Evolutionary conservation across 2,888 invertebrate species (phyloP).

Genomic region (Sesamia inferens): DNA sequence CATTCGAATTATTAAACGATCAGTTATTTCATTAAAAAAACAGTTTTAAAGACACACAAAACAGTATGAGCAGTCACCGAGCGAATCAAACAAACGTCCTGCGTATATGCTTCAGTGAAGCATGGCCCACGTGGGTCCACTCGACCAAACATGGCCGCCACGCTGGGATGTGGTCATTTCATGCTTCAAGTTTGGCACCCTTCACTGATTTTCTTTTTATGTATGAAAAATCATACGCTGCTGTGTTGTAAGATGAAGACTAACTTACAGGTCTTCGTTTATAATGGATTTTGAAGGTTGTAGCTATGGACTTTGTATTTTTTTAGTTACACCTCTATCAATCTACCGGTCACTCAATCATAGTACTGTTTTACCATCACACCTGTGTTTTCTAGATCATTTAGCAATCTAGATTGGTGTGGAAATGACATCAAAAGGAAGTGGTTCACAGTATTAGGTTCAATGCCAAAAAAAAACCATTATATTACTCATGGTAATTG

Average conservation of each 20-base stretch:
- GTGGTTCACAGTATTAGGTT: not conserved
- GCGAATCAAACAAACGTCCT: constrained; percentile 70
- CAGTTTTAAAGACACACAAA: constrained; percentile 40
- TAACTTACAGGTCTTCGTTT: not conserved
- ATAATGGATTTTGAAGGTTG: not conserved
- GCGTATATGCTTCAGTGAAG: constrained; percentile 74
- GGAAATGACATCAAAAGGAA: constrained; percentile 18
- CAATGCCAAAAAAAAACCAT: too few species aligned
- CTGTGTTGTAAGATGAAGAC: not conserved
- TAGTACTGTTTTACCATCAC: not conserved
- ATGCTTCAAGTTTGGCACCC: constrained; percentile 53
- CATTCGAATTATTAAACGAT: not conserved
- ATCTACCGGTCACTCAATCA: not conserved
- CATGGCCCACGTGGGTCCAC: constrained; percentile 74
- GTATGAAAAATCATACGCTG: constrained; percentile 12
- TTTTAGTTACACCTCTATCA: not conserved
- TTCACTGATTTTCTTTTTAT: constrained; percentile 45
- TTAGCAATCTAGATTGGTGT: not conserved
- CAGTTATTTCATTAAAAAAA: constrained; percentile 33
- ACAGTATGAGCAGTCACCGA: constrained; percentile 67
- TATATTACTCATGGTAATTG: too few species aligned
- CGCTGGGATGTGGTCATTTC: constrained; percentile 39
- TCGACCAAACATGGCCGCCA: constrained; percentile 52
- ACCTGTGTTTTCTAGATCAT: too few species aligned
- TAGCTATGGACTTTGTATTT: not conserved